Evolutionary conservation across 2,888 invertebrate species (phyloP).

Genomic region (Eustalomyia histrio): DNA sequence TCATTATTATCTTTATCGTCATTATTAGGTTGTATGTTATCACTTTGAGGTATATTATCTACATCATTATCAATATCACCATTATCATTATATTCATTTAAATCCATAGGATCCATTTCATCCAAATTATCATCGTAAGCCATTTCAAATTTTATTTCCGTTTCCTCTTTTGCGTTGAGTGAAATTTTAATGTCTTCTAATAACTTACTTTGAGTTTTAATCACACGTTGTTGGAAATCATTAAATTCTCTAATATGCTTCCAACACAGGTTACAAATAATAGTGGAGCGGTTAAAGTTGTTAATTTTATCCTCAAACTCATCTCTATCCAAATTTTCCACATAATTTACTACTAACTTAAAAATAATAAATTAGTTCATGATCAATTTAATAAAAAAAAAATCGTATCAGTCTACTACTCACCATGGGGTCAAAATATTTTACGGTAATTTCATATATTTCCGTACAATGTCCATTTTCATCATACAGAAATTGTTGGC

Average conservation of each 20-base stretch:
- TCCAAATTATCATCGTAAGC: neutral
- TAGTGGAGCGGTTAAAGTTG: neutral
- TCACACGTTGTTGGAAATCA: slow-evolving; percentile 36
- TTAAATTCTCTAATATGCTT: slow-evolving; percentile 27
- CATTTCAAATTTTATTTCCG: neutral
- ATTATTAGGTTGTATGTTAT: neutral
- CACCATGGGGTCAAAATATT: slow-evolving; percentile 58
- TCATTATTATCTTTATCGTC: slow-evolving; percentile 8
- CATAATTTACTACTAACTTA: neutral
- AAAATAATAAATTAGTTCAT: neutral
- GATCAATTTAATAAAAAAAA: slow-evolving; percentile 18
- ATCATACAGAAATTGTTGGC: neutral
- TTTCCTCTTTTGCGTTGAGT: neutral
- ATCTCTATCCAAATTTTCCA: neutral
- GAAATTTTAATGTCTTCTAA: neutral
- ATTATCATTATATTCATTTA: neutral
- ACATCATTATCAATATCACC: neutral
- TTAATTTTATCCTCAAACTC: neutral
- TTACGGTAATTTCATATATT: slow-evolving; percentile 52
- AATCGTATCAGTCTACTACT: slow-evolving; percentile 15
- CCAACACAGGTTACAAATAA: slow-evolving; percentile 39
- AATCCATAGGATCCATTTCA: neutral
- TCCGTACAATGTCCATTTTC: slow-evolving; percentile 32
- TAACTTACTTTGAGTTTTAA: slow-evolving; percentile 5
- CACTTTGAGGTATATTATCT: neutral